Percentiles rank a stretch among this genome's conserved stretches.
These are phyloP conservation scores for Conomelus anceps DNA, from an alignment of 2,888 invertebrate species.

Conservation along the genomic window DNA sequence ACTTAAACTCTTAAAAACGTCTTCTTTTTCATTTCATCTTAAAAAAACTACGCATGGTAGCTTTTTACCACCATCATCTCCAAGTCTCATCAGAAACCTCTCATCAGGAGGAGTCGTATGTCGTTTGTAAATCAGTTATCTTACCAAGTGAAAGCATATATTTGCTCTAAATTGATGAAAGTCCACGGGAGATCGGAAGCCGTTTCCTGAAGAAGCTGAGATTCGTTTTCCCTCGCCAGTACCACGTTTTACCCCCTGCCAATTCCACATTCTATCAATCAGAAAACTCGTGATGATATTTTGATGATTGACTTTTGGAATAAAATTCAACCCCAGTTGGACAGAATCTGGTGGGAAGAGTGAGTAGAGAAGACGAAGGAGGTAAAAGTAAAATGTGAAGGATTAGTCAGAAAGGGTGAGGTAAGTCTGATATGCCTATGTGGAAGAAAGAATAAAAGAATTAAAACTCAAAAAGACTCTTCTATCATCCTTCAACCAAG, in stretches of 20 bases:
- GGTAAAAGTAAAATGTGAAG: too few species aligned
- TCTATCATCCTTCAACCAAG: too few species aligned
- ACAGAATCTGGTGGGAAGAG: too few species aligned
- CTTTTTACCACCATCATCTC: not conserved
- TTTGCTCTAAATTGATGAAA: not conserved
- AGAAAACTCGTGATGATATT: not conserved
- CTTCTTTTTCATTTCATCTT: too few species aligned
- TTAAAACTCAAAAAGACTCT: too few species aligned
- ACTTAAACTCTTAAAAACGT: too few species aligned
- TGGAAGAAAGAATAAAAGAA: too few species aligned
- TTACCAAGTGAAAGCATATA: not conserved
- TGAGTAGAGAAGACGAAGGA: too few species aligned
- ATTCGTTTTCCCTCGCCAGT: not conserved
- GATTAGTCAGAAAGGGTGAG: too few species aligned
- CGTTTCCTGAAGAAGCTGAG: not conserved
- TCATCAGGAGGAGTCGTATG: not conserved
- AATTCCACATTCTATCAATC: not conserved
- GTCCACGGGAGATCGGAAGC: not conserved
- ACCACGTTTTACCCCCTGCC: not conserved
- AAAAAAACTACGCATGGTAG: too few species aligned
- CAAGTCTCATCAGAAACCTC: not conserved
- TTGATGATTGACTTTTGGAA: not conserved
- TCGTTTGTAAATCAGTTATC: not conserved
- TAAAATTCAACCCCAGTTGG: not conserved
- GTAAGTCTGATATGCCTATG: too few species aligned